A percentile compares a stretch with the other conserved stretches of the same genome.
These are phyloP conservation scores for Sinopyrophorus schimmeli DNA, from an alignment of 2,888 invertebrate species.

Conservation along the genomic window DNA sequence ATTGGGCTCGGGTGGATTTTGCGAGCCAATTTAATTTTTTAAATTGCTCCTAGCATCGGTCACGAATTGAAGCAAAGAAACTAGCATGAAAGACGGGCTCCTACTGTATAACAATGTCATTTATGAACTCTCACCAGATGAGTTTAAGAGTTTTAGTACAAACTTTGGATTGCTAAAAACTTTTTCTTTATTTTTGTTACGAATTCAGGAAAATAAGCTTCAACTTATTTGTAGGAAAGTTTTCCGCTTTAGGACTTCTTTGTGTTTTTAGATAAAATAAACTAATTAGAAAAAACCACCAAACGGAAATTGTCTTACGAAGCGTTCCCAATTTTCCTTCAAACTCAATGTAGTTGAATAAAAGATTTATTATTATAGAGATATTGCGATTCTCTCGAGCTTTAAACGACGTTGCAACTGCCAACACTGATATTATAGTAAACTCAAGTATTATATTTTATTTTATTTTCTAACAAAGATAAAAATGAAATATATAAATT, in stretches of 20 bases:
- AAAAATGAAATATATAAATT: too few species aligned
- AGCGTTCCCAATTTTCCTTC: not conserved
- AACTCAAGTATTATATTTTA: too few species aligned
- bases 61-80: conserved; percentile 2
- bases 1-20: conserved; percentile 10
- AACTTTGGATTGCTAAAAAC: not conserved
- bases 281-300: not conserved
- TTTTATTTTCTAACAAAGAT: too few species aligned
- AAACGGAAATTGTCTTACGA: not conserved
- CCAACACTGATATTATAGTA: too few species aligned
- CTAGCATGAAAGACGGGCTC: not conserved
- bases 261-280: not conserved
- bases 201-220: not conserved
- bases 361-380: conserved; percentile 2
- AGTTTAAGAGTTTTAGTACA: not conserved
- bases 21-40: conserved; percentile 13
- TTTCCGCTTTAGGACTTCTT: not conserved
- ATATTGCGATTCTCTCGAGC: too few species aligned
- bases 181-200: not conserved
- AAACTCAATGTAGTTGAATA: not conserved
- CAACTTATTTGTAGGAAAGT: not conserved
- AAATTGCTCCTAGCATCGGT: conserved; percentile 3
- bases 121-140: conserved; percentile 2
- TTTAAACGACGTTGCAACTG: too few species aligned
- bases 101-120: conserved; percentile 10